phyloP scores from a whole-genome alignment of 2,113 vertebrate genomes.

The Polypterus bichir region DNA sequence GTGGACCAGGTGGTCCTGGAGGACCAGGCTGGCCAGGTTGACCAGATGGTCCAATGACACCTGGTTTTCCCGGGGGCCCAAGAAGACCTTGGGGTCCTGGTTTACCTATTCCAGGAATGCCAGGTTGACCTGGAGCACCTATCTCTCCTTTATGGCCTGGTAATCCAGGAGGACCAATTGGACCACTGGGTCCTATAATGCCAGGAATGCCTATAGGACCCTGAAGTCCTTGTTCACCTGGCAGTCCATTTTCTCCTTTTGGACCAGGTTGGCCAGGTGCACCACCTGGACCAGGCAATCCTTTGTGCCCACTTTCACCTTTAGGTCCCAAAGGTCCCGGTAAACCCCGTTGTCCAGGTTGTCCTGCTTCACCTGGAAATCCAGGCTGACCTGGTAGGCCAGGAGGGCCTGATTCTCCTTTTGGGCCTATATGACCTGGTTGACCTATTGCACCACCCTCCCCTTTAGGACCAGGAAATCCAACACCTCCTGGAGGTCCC shows the following conservation, averaged over 20 bases:
- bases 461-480: constrained; percentile 79
- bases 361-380: constrained; percentile 63
- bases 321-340: constrained; percentile 76
- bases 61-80: constrained; percentile 67
- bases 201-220: constrained; percentile 84
- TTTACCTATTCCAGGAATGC: constrained; percentile 61
- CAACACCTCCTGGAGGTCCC: constrained; percentile 65
- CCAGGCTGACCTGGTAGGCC: constrained; percentile 76
- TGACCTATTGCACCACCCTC: constrained; percentile 60
- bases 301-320: constrained; percentile 68
- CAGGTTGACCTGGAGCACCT: constrained; percentile 63
- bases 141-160: constrained; percentile 73
- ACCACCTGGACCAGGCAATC: constrained; percentile 65
- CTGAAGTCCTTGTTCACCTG: constrained; percentile 71
- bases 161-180: constrained; percentile 69
- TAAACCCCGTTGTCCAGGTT: constrained; percentile 68
- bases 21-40: constrained; percentile 71
- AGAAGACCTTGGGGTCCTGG: constrained; percentile 62
- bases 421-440: constrained; percentile 62
- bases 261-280: constrained; percentile 57
- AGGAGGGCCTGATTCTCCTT: constrained; percentile 67
- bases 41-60: constrained; percentile 56
- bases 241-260: constrained; percentile 59
- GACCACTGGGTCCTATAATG: constrained; percentile 67
- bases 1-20: constrained; percentile 64